phyloP scores from a whole-genome alignment of 1,140 invertebrate species.

The Liolophura sinensis region DNA sequence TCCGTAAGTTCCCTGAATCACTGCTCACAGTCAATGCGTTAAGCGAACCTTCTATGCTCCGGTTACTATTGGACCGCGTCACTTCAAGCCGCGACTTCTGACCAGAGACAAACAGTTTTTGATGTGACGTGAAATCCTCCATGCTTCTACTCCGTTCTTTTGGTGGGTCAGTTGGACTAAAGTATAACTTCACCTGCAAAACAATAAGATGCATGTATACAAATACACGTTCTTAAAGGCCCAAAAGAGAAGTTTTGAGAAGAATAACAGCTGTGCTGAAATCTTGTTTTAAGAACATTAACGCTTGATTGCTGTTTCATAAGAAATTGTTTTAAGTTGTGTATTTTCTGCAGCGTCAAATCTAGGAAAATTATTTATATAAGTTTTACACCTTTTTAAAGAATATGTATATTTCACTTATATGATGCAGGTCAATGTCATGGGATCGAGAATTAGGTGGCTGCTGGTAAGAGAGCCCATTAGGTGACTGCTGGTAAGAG shows the following conservation, averaged over 20 bases:
- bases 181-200: conserved; percentile 16
- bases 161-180: conserved; percentile 3
- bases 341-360: neutral
- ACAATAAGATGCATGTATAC: neutral
- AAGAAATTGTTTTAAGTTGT: neutral
- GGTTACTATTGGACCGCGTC: too few relatives aligned
- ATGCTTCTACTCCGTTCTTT: conserved; percentile 1
- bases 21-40: too few relatives aligned
- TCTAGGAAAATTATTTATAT: neutral
- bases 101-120: neutral
- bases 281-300: neutral
- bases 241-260: neutral
- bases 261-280: neutral
- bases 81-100: too few relatives aligned
- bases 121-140: conserved; percentile 6
- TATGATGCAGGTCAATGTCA: too few relatives aligned
- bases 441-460: too few relatives aligned
- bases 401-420: too few relatives aligned
- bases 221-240: neutral
- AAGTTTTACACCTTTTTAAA: too few relatives aligned
- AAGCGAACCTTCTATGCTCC: too few relatives aligned
- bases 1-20: too few relatives aligned
- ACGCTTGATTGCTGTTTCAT: neutral
- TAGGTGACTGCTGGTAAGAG: too few relatives aligned
- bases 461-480: too few relatives aligned